Evolutionary conservation across 2,888 invertebrate species (phyloP).

Genomic region (Melanargia galathea): DNA sequence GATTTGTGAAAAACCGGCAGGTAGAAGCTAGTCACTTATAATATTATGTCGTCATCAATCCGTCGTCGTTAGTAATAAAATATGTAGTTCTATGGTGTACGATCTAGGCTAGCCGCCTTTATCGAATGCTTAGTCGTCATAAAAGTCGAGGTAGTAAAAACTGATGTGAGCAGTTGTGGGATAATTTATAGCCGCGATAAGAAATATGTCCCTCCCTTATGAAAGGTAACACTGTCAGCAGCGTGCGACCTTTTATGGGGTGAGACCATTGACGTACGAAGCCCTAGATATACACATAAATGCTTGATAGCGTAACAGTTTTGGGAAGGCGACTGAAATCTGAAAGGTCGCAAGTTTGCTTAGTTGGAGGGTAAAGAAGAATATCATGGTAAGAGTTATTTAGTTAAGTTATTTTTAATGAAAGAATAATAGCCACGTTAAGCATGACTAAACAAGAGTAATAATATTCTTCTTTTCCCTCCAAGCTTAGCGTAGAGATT

Average conservation of each 20-base stretch:
- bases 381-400: no score
- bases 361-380: not conserved
- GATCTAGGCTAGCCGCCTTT: not conserved
- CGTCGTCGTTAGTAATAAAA: no score
- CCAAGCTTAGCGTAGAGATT: no score
- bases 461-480: no score
- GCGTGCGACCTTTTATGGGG: constrained; percentile 4
- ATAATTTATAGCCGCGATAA: constrained; percentile 26
- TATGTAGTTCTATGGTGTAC: no score
- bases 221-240: constrained; percentile 18
- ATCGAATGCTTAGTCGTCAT: constrained; percentile 4
- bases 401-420: no score
- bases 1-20: no score
- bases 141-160: constrained; percentile 8
- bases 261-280: not conserved
- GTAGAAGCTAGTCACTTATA: no score
- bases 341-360: not conserved
- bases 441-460: no score
- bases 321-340: not conserved
- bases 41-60: no score
- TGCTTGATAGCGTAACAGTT: no score
- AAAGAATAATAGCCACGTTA: no score
- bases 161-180: constrained; percentile 14
- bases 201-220: constrained; percentile 19
- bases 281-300: not conserved